phyloP scores from a whole-genome alignment of 2,113 vertebrate genomes.

The Brevimyrus niger region DNA sequence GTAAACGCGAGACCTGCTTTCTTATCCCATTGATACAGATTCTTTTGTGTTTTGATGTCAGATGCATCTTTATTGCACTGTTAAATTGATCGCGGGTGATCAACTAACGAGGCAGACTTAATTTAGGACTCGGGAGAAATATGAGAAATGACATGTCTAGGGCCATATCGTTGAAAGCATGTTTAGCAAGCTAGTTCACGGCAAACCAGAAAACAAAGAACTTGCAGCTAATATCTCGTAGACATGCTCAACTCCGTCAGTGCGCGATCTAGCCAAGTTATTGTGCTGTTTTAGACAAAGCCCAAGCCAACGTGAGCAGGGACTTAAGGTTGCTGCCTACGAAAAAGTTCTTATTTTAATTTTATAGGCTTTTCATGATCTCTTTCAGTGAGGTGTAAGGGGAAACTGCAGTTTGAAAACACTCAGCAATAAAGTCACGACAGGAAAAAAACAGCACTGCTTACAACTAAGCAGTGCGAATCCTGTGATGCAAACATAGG shows the following conservation, averaged over 20 bases:
- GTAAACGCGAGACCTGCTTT: not conserved
- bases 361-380: not conserved
- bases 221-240: not conserved
- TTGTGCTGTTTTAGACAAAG: slow-evolving; percentile 63
- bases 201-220: slow-evolving; percentile 12
- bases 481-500: not conserved
- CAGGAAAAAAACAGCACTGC: not conserved
- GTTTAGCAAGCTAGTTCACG: not conserved
- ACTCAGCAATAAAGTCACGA: not conserved
- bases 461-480: not conserved
- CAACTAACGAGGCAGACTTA: not conserved
- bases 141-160: not conserved
- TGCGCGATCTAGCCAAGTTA: slow-evolving; percentile 24
- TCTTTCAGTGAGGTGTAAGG: not conserved
- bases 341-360: not conserved
- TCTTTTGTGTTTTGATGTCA: not conserved
- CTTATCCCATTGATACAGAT: not conserved
- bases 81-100: not conserved
- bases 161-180: not conserved
- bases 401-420: not conserved
- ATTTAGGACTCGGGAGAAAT: not conserved
- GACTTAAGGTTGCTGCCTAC: not conserved
- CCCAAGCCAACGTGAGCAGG: slow-evolving; percentile 65
- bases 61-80: slow-evolving; percentile 24
- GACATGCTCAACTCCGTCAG: not conserved